These are phyloP conservation scores for Cistogaster globosa DNA, from an alignment of 2,888 invertebrate genomes.

Conservation along the genomic window DNA sequence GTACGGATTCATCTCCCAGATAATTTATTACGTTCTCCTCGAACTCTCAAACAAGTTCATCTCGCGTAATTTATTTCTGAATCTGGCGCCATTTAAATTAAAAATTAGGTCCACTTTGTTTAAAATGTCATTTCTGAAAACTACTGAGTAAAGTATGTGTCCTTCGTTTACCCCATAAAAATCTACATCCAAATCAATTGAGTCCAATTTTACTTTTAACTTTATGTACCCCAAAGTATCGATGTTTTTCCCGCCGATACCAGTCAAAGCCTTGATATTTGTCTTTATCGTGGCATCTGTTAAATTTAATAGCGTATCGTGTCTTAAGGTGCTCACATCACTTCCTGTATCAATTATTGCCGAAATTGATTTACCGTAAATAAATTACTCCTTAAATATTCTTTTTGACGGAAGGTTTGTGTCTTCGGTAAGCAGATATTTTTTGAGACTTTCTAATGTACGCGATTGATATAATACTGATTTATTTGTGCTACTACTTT, in stretches of 20 bases:
- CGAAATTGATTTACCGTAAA: conserved; percentile 8
- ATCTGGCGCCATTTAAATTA: background rate
- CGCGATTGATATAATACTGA: too few species aligned
- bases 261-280: conserved; percentile 8
- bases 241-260: conserved; percentile 41
- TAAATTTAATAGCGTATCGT: conserved; percentile 48
- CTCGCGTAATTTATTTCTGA: background rate
- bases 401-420: background rate
- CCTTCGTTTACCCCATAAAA: background rate
- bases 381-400: conserved; percentile 26
- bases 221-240: background rate
- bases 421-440: background rate
- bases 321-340: conserved; percentile 51
- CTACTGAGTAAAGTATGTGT: background rate
- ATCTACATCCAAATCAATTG: background rate
- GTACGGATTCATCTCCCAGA: background rate
- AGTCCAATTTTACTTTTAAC: background rate
- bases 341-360: conserved; percentile 48
- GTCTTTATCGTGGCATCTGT: conserved; percentile 31
- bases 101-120: background rate
- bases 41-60: background rate
- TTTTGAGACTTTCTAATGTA: too few species aligned
- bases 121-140: conserved; percentile 14
- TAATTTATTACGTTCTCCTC: background rate
- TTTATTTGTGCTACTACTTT: too few species aligned